phyloP scores from a whole-genome alignment of 1,140 invertebrate species.

The Glomeris maerens region DNA sequence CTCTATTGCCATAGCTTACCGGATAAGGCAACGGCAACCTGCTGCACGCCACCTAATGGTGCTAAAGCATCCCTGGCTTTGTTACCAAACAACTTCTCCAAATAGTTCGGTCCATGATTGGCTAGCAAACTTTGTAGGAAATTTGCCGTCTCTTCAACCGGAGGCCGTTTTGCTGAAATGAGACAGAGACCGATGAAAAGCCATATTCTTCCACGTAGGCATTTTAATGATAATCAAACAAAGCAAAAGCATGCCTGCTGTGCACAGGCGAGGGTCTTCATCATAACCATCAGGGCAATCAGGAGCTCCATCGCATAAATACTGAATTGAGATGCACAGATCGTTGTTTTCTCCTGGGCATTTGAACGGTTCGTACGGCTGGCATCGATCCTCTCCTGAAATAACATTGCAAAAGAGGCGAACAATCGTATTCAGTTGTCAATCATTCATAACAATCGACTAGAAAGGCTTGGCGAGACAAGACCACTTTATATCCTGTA shows the following conservation, averaged over 20 bases:
- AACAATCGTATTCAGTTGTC: no score
- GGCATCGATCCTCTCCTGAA: constrained; percentile 19
- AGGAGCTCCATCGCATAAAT: constrained; percentile 68
- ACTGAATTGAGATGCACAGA: constrained; percentile 82
- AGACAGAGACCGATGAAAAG: constrained; percentile 25
- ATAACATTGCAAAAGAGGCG: no score
- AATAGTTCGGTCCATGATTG: constrained; percentile 87
- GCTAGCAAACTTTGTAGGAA: constrained; percentile 82
- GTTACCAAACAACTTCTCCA: constrained; percentile 86
- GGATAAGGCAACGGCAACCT: constrained; percentile 84
- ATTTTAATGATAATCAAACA: constrained; percentile 4
- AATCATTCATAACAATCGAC: no score
- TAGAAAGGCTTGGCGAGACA: no score
- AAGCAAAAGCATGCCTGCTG: constrained; percentile 50
- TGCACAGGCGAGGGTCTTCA: constrained; percentile 77
- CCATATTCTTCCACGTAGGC: constrained; percentile 7
- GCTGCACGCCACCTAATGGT: constrained; percentile 79
- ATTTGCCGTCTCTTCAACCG: constrained; percentile 87
- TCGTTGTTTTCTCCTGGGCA: constrained; percentile 77
- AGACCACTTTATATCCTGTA: no score
- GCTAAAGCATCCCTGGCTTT: constrained; percentile 79
- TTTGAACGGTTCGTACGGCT: constrained; percentile 65
- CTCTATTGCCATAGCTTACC: constrained; percentile 40
- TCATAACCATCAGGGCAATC: constrained; percentile 86
- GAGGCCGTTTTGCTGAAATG: constrained; percentile 74